phyloP scores from a whole-genome alignment of 2,113 vertebrate genomes.

The Trochalopteron elliotii region DNA sequence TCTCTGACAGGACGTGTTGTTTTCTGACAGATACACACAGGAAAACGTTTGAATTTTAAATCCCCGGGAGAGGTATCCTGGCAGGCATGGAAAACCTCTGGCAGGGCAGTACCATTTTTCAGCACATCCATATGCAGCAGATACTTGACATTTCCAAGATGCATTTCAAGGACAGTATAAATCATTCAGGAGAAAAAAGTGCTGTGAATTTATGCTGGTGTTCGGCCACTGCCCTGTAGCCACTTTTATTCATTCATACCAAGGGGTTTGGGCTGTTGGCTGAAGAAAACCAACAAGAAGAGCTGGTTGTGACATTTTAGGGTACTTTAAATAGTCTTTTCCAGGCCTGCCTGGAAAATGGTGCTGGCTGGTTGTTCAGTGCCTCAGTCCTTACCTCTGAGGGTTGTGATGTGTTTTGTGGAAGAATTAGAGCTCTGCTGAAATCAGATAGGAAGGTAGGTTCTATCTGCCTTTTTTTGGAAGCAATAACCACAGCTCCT shows the following conservation, averaged over 20 bases:
- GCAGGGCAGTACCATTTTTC: not conserved
- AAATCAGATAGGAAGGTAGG: not conserved
- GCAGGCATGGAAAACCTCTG: constrained; percentile 10
- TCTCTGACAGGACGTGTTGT: not conserved
- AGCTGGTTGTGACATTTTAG: not conserved
- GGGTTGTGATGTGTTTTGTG: not conserved
- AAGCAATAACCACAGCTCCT: not conserved
- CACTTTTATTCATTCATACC: not conserved
- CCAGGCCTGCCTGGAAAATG: not conserved
- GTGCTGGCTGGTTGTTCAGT: not conserved
- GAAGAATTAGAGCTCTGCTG: not conserved
- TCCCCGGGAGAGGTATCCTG: not conserved
- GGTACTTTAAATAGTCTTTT: not conserved
- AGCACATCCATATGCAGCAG: constrained; percentile 11
- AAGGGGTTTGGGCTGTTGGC: not conserved
- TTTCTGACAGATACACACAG: not conserved
- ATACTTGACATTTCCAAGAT: constrained; percentile 31
- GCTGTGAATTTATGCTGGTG: not conserved
- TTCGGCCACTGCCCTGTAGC: not conserved
- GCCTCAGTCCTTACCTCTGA: not conserved
- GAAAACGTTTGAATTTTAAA: not conserved
- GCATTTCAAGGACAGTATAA: constrained; percentile 20
- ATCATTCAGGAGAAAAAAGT: constrained; percentile 15
- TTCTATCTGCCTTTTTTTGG: not conserved
- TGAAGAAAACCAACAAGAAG: not conserved